phyloP scores from a whole-genome alignment of 2,113 vertebrate species.

The Osmerus mordax region DNA sequence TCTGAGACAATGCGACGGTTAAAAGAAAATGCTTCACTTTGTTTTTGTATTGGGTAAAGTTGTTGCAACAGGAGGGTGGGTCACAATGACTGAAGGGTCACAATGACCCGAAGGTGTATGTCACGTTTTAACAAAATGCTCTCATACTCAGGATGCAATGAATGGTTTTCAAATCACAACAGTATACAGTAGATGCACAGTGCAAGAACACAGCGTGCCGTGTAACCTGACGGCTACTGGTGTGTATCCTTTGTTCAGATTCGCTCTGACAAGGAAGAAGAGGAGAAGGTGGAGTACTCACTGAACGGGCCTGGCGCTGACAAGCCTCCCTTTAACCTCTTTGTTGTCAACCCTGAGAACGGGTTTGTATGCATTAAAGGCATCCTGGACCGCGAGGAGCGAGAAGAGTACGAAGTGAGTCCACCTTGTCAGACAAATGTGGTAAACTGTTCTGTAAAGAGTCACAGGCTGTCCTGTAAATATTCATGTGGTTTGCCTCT shows the following conservation, averaged over 20 bases:
- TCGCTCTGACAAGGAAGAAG: slow-evolving; percentile 60
- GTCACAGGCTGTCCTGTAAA: background rate
- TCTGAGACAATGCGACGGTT: too few relatives aligned
- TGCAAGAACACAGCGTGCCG: too few relatives aligned
- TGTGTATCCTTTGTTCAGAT: slow-evolving; percentile 51
- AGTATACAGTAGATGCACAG: too few relatives aligned
- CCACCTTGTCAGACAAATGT: too few relatives aligned
- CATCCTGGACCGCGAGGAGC: slow-evolving; percentile 62
- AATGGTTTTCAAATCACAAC: too few relatives aligned
- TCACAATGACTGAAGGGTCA: too few relatives aligned
- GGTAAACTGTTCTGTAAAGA: background rate
- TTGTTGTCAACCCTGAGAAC: slow-evolving; percentile 54
- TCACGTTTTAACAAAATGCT: background rate
- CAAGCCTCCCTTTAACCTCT: slow-evolving; percentile 54
- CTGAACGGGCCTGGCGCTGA: slow-evolving; percentile 65
- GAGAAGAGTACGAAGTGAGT: slow-evolving; percentile 62
- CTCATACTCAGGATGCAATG: background rate
- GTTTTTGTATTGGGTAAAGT: too few relatives aligned
- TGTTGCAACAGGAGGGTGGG: too few relatives aligned
- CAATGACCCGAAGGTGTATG: too few relatives aligned
- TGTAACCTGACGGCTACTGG: too few relatives aligned
- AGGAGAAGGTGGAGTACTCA: slow-evolving; percentile 45
- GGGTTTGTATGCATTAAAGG: slow-evolving; percentile 58
- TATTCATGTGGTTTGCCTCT: too few relatives aligned
- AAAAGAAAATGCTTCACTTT: too few relatives aligned